Percentiles rank a stretch among this genome's conserved stretches.
Conservation (phyloP, 2,888 invertebrate species). For the Sinopyrophorus schimmeli region DNA sequence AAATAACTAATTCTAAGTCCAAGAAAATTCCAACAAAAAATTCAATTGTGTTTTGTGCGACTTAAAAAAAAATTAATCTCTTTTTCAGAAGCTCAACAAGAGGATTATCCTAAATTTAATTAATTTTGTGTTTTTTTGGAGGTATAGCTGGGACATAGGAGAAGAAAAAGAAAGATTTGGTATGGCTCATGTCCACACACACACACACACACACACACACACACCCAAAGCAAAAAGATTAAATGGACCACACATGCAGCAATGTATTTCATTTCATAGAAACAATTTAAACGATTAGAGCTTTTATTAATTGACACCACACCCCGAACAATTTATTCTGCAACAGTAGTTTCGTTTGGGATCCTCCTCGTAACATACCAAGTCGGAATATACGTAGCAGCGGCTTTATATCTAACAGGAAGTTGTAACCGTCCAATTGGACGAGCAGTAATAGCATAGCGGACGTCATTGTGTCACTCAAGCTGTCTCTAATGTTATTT, state of each 20-base stretch:
- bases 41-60: too few relatives aligned
- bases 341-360: slow-evolving; percentile 20
- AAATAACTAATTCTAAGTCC: too few relatives aligned
- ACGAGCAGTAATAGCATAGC: slow-evolving; percentile 41
- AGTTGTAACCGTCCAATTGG: slow-evolving; percentile 33
- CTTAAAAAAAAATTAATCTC: too few relatives aligned
- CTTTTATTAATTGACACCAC: slow-evolving; percentile 38
- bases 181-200: slow-evolving; percentile 35
- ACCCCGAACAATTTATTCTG: slow-evolving; percentile 31
- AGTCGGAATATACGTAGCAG: too few relatives aligned
- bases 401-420: slow-evolving; percentile 24
- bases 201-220: too few relatives aligned
- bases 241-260: slow-evolving; percentile 36
- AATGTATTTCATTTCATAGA: slow-evolving; percentile 30
- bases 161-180: slow-evolving; percentile 8
- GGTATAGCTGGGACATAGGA: slow-evolving; percentile 11
- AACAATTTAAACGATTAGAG: slow-evolving; percentile 34
- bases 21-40: too few relatives aligned
- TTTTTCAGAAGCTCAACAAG: too few relatives aligned
- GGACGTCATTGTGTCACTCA: slow-evolving; percentile 42
- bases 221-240: slow-evolving; percentile 20
- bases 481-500: slow-evolving; percentile 36
- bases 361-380: slow-evolving; percentile 15
- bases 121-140: too few relatives aligned
- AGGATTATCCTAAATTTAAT: too few relatives aligned